Conservation (phyloP, 53 echinoderm and acorn worm genomes). For the Actinopyga echinites region DNA sequence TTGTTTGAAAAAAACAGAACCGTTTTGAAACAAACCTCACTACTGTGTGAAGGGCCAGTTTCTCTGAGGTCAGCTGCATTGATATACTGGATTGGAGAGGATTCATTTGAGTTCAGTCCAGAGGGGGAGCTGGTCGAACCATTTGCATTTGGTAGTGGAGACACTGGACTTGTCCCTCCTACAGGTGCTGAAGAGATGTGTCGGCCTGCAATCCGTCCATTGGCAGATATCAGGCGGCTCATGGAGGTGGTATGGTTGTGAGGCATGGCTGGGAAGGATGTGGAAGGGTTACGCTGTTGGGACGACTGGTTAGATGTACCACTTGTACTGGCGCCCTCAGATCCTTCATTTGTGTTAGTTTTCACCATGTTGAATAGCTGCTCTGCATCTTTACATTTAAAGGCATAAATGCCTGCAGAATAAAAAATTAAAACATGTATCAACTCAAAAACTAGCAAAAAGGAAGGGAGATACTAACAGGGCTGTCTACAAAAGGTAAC, state of each 20-base stretch:
- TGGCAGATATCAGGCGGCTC: conserved; percentile 36
- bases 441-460: no score
- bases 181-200: conserved; percentile 37
- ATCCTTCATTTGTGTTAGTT: conserved; percentile 72
- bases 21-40: no score
- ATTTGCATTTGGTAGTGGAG: conserved; percentile 37
- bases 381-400: conserved; percentile 89
- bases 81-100: conserved; percentile 62
- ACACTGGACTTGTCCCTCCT: conserved; percentile 31
- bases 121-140: conserved; percentile 44
- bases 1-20: no score
- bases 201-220: conserved; percentile 42
- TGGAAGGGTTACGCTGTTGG: not conserved
- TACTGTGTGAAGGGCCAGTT: conserved; percentile 14
- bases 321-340: conserved; percentile 48
- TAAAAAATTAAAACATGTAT: not conserved
- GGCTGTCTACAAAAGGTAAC: no score
- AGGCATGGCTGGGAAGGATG: not conserved
- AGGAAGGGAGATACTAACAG: no score
- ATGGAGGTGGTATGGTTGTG: conserved; percentile 32
- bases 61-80: conserved; percentile 61
- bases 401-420: conserved; percentile 86
- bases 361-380: conserved; percentile 82
- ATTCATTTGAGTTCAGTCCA: not conserved
- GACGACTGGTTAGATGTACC: not conserved